Evolutionary conservation across 2,888 invertebrate species (phyloP).

Genomic region (Tipula confusa): DNA sequence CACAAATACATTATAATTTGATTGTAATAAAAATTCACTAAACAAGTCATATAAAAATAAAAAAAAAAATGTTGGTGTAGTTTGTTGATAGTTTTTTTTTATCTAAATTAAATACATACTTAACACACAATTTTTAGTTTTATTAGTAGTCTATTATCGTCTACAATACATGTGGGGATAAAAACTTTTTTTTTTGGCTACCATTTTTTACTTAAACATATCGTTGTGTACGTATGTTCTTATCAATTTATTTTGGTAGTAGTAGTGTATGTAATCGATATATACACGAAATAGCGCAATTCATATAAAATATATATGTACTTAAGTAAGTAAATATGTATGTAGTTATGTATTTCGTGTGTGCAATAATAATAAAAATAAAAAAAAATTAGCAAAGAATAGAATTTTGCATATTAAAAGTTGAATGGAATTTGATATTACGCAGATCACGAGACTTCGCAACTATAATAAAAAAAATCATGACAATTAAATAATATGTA

Average conservation of each 20-base stretch:
- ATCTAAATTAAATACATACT: not conserved
- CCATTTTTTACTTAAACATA: not conserved
- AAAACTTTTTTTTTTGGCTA: not conserved
- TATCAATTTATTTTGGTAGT: not conserved
- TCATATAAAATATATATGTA: not conserved
- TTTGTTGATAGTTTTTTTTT: constrained; percentile 16
- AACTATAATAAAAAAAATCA: not conserved
- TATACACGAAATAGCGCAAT: not conserved
- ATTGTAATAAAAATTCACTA: constrained; percentile 13
- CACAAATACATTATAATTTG: not conserved
- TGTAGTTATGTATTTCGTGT: not conserved
- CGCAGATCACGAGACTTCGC: not conserved
- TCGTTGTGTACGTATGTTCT: not conserved
- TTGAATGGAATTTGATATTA: constrained; percentile 9
- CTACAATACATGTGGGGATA: not conserved
- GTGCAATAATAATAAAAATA: not conserved
- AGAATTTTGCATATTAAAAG: not conserved
- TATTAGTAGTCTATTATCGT: constrained; percentile 12
- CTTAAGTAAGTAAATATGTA: not conserved
- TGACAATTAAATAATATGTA: not conserved
- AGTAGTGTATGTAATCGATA: not conserved
- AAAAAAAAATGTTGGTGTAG: not conserved
- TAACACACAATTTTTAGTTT: not conserved
- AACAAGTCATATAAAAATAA: not conserved
- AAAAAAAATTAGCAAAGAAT: too few species aligned